Evolutionary conservation across 1,140 invertebrate species (phyloP), one percentile per base, ranked within the genome.

Genomic region (Arctopsyche grandis): DNA sequence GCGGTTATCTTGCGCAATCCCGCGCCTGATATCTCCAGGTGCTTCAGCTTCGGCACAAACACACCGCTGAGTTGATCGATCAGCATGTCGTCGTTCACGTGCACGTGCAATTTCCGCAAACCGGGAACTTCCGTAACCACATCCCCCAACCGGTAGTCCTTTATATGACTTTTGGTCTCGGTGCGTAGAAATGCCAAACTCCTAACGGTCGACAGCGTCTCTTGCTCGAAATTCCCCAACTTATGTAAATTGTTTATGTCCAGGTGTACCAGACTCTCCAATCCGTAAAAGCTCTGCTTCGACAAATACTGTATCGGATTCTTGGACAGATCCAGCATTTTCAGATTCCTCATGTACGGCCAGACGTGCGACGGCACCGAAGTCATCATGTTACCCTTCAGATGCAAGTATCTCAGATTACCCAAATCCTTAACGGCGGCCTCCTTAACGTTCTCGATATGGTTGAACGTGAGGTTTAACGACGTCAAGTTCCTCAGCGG

Each of bases 381-480:
- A 29, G 86, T 89, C 71, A 95, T 85, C 77, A 90, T 89, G 87
- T 94, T 94, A 80, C 92, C 90, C 79, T 91, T 91, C 78, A 95
- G 84, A 81, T 92, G 87, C 75, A 95, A 86, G 69, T 90, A 89
- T 79, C 93, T 91, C 24, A 95, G 87, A 77, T 89, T 90, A 14
- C 86, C 85, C 79, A 95, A 85, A 80, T 91, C 88, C 77, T 92
- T 92, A 60, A 93, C 89, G 56, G 92, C 90, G 79, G 89, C 89
- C 44, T 91, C 89, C 71, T 90, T 89, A 66, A 93, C 88, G 77
- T 85, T 89, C 78, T 90, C 90, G 66, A 96, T 91, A 74, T 90
- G 89, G 87, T 95, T 95, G 77, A 91, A 88, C 9, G 94, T 94
- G 63, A 97, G 85, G 86, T 96, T 94, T 60, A 97, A 89, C 74